Conservation (phyloP, 30 jellyfish, hydroid and myxozoan species). For the Cassiopea andromeda region DNA sequence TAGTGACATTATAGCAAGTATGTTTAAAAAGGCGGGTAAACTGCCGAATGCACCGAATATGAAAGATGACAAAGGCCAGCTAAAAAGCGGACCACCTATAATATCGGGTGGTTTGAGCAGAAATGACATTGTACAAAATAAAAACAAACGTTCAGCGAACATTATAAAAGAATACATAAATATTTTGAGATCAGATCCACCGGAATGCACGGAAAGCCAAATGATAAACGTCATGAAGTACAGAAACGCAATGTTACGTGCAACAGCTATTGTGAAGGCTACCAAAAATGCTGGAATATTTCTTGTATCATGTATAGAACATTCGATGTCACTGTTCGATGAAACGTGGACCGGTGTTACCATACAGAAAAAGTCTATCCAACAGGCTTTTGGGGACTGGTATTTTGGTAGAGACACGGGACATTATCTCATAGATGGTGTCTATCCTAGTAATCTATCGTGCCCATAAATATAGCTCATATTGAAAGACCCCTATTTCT, state of each 20-base stretch:
- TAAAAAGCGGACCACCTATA: not conserved
- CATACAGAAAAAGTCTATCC: constrained; percentile 87
- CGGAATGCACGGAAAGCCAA: constrained; percentile 96
- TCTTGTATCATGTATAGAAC: constrained; percentile 96
- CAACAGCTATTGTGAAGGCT: constrained; percentile 77
- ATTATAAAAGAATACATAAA: constrained; percentile 93
- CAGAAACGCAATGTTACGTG: constrained; percentile 88
- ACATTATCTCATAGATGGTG: constrained; percentile 85
- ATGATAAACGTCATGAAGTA: constrained; percentile 91
- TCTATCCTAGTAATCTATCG: constrained; percentile 96
- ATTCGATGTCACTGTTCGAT: constrained; percentile 94
- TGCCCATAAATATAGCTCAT: constrained; percentile 71
- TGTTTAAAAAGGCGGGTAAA: constrained; percentile 56
- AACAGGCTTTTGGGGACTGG: constrained; percentile 99
- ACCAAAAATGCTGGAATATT: constrained; percentile 90
- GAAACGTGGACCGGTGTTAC: constrained; percentile 98
- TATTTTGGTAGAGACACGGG: constrained; percentile 82
- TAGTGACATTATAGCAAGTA: constrained; percentile 40
- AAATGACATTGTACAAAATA: constrained; percentile 44
- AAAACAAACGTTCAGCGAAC: constrained; percentile 90
- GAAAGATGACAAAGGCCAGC: not conserved
- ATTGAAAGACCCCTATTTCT: not conserved
- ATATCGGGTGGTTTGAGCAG: constrained; percentile 5
- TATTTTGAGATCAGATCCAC: constrained; percentile 99
- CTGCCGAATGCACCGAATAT: constrained; percentile 27